Evolutionary conservation across 2,888 invertebrate species (phyloP).

Genomic region (Scaeva pyrastri): DNA sequence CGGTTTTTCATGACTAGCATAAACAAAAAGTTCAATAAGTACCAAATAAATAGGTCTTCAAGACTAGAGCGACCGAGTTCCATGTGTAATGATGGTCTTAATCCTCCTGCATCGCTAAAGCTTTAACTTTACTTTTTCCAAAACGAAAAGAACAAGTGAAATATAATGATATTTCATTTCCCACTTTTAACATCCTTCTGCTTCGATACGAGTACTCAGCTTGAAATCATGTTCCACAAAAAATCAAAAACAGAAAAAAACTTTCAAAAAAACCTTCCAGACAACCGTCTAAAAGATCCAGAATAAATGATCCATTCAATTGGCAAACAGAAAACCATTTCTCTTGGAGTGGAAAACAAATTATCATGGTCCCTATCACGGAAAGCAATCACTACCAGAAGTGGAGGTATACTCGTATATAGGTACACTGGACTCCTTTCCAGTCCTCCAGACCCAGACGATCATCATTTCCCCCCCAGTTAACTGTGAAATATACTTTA

Average conservation of each 20-base stretch:
- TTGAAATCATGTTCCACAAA: conserved; percentile 6
- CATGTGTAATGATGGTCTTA: too few relatives aligned
- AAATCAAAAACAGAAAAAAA: background rate
- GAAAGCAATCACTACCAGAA: conserved; percentile 64
- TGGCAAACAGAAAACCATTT: conserved; percentile 63
- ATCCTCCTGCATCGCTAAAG: too few relatives aligned
- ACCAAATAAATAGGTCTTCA: too few relatives aligned
- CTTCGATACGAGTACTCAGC: background rate
- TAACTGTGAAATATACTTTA: conserved; percentile 68
- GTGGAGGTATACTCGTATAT: too few relatives aligned
- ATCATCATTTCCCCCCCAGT: conserved; percentile 17
- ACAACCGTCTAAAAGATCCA: conserved; percentile 24
- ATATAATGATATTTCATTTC: conserved; percentile 33
- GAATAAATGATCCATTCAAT: conserved; percentile 71
- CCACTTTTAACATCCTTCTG: conserved; percentile 21
- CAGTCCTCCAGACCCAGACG: background rate
- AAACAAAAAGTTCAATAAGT: too few relatives aligned
- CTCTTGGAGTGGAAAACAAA: conserved; percentile 67
- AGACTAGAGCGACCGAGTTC: too few relatives aligned
- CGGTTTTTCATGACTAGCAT: too few relatives aligned
- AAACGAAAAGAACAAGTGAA: background rate
- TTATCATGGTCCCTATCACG: conserved; percentile 60
- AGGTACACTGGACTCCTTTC: background rate
- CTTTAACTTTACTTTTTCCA: background rate
- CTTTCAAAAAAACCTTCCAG: background rate